Conservation (phyloP, 2,113 vertebrate genomes). For the Lepisosteus osseus region DNA sequence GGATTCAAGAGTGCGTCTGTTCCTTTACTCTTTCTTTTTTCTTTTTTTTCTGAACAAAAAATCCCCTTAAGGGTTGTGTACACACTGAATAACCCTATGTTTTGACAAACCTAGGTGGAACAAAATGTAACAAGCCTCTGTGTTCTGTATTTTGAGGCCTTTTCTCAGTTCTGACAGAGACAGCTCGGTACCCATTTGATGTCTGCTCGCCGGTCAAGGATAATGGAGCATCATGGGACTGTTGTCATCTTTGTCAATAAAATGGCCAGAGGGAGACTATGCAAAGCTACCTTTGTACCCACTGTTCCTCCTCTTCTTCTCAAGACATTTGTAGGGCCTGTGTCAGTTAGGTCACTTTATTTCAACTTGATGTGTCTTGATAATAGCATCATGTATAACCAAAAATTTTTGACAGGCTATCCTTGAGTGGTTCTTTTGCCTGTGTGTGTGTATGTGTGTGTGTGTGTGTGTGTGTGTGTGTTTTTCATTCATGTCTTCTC, state of each 20-base stretch:
- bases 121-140: constrained; percentile 79
- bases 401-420: constrained; percentile 71
- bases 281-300: constrained; percentile 87
- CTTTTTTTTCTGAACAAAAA: constrained; percentile 44
- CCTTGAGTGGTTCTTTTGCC: constrained; percentile 62
- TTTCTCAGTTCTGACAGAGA: constrained; percentile 85
- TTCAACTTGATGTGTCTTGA: constrained; percentile 77
- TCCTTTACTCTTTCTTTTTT: constrained; percentile 48
- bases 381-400: constrained; percentile 69
- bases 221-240: constrained; percentile 98
- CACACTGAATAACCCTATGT: constrained; percentile 76
- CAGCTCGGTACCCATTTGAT: constrained; percentile 89
- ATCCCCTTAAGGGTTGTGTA: constrained; percentile 81
- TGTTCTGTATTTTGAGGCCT: constrained; percentile 66
- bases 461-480: constrained; percentile 48
- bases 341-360: constrained; percentile 80
- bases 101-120: constrained; percentile 93
- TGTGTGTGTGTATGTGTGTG: constrained; percentile 45
- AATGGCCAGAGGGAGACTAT: constrained; percentile 74
- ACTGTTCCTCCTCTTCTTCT: constrained; percentile 68
- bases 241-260: constrained; percentile 98
- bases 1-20: constrained; percentile 66
- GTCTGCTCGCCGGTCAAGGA: constrained; percentile 90
- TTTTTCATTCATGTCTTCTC: constrained; percentile 69
- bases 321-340: constrained; percentile 73